Evolutionary conservation across 2,797 vertebrate species (phyloP), one percentile per base, ranked within the genome.

Genomic region (Varecia variegata): DNA sequence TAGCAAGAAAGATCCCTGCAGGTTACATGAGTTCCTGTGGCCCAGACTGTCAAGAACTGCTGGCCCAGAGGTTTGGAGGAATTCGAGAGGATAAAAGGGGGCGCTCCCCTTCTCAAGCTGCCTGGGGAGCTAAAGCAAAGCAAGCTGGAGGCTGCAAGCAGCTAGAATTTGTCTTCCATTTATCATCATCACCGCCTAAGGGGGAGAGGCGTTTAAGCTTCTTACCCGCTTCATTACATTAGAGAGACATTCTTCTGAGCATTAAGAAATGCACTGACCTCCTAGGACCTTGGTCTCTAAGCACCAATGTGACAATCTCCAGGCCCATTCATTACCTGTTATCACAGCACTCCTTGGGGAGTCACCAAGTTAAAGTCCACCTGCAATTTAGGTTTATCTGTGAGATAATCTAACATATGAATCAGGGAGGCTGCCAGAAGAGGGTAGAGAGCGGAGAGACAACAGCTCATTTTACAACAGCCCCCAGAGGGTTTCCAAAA

Each of bases 311-410:
- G 89, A 86, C 43, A 62, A 38, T 62, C 47, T 20, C 30, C 18
- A 7, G 54, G 30, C 35, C 60, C 77, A 88, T 38, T 62, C 93
- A 90, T 73, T 38, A 68, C 38, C 90, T 73, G 38, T 6, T 27
- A 23, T 47, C 43, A 12, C 76, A 83, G 77, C 50, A 56, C 77
- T 79, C 70, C 88, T 18, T 0, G 15, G 68, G 38, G 54, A 95
- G 96, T 92, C 87, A 52, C 95, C 96, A 62, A 67, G 90, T 88
- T 90, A 60, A 95, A 82, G 4, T 58, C 67, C 47, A 80, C 65
- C 71, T 86, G 68, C 17, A 54, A 45, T 50, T 50, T 60, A 23
- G 20, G 50, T n/a, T n/a, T 21, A 40, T 68, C 38, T 12, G 23
- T 6, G n/a, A 56, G 50, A 62, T 77, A 62, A 58, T 14, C 45